Evolutionary conservation across 2,113 vertebrate genomes (phyloP).

Genomic region (Pantherophis guttatus): DNA sequence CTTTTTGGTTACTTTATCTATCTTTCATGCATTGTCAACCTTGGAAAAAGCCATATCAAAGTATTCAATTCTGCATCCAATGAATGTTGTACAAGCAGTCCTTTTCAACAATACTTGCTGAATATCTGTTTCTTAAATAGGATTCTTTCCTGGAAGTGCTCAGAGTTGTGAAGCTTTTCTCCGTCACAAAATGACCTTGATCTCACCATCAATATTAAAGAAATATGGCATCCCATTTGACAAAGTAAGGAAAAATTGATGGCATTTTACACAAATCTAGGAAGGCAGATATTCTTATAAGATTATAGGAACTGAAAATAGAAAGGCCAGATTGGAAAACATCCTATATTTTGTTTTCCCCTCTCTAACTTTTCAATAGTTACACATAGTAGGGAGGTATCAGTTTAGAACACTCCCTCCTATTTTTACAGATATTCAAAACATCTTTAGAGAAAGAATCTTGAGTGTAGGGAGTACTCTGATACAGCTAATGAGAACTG

Average conservation of each 20-base stretch:
- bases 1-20: neutral
- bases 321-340: neutral
- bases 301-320: neutral
- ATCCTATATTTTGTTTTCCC: neutral
- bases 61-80: neutral
- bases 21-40: neutral
- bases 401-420: neutral
- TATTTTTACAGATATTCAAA: neutral
- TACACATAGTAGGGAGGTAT: neutral
- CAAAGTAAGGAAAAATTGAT: constrained; percentile 75
- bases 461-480: neutral
- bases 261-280: neutral
- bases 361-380: neutral
- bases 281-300: neutral
- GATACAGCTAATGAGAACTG: neutral
- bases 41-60: neutral
- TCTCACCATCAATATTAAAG: constrained; percentile 93
- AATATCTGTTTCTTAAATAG: constrained; percentile 65
- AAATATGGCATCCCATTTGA: constrained; percentile 95
- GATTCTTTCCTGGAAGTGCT: constrained; percentile 97
- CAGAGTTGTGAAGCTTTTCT: constrained; percentile 97
- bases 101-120: neutral
- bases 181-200: constrained; percentile 97
- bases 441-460: neutral
- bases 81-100: neutral